phyloP scores from a whole-genome alignment of 64 coral and sea anemone species.

The Catalaphyllia jardinei region DNA sequence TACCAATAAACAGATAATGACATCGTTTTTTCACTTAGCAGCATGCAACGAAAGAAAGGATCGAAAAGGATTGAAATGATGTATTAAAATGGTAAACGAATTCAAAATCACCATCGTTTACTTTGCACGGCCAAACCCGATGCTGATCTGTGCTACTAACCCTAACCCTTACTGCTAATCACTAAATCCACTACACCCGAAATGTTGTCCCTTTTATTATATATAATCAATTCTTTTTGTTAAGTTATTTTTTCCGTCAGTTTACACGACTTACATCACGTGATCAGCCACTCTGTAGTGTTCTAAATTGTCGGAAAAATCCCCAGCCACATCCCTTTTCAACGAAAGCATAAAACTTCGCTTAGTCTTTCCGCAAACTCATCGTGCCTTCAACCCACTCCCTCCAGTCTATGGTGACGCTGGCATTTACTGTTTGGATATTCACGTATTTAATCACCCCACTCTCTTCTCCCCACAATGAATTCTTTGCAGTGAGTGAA shows the following conservation, averaged over 20 bases:
- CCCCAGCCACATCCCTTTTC: not conserved
- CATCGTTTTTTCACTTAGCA: too few relatives aligned
- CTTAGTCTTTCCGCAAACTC: not conserved
- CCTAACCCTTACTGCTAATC: too few relatives aligned
- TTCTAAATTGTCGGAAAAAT: not conserved
- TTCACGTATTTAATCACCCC: not conserved
- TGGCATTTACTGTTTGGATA: not conserved
- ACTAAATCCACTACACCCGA: too few relatives aligned
- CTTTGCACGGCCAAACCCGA: too few relatives aligned
- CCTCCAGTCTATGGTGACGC: not conserved
- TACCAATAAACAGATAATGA: too few relatives aligned
- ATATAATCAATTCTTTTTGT: too few relatives aligned
- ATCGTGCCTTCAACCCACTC: not conserved
- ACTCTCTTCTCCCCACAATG: constrained; percentile 12
- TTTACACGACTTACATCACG: not conserved
- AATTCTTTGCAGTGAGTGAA: constrained; percentile 19
- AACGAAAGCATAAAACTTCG: constrained; percentile 1
- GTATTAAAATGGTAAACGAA: too few relatives aligned
- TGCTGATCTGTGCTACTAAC: too few relatives aligned
- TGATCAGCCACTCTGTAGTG: constrained; percentile 5
- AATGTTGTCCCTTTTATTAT: too few relatives aligned
- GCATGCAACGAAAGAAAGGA: too few relatives aligned
- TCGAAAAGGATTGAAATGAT: too few relatives aligned
- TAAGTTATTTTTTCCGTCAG: not conserved
- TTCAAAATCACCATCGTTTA: too few relatives aligned